Evolutionary conservation across 2,113 vertebrate species (phyloP), one percentile per base, ranked within the genome.

Genomic region (Acinonyx jubatus): DNA sequence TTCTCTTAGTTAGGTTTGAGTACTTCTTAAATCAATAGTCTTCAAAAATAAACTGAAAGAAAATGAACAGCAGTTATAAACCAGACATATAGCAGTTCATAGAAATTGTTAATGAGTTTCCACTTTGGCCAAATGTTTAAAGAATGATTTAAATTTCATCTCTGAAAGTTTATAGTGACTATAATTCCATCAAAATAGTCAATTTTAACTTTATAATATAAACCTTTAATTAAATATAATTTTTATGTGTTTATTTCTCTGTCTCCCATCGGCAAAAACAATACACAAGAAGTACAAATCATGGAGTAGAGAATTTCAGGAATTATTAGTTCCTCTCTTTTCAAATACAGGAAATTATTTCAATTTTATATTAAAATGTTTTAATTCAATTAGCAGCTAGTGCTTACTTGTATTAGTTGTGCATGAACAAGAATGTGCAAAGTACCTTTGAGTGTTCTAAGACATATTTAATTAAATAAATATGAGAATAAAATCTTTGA

Each of bases 1-100:
- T 89, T 7, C n/a, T 85, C 76, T 95, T 90, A 95, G 18, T 57
- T 93, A 48, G 10, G 1, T 89, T 36, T 52, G 63, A 50, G 7
- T 5, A 29, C 36, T 97, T 96, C 88, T 97, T 97, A 90, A 93
- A 63, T 96, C 50, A 94, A 19, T 93, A 79, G 85, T 96, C 66
- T 84, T 92, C 21, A 71, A 95, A 93, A 68, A 48, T 0, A 96
- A 96, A 92, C 23, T 84, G n/a, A 94, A 50, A 16, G 71, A 78
- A n/a, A 14, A 15, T 14, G 5, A 98, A 13, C 9, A 79, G 3
- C 73, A 71, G 80, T 73, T 89, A 29, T 31, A 92, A 97, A 78
- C 33, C 4, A 45, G 68, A 85, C 45, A 92, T 83, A 0, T 27
- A 79, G 45, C 7, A 87, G 45, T 86, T 36, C 19, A 52, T 63